Evolutionary conservation across 2,888 invertebrate species (phyloP).

Genomic region (Heteromyza rotundicornis): DNA sequence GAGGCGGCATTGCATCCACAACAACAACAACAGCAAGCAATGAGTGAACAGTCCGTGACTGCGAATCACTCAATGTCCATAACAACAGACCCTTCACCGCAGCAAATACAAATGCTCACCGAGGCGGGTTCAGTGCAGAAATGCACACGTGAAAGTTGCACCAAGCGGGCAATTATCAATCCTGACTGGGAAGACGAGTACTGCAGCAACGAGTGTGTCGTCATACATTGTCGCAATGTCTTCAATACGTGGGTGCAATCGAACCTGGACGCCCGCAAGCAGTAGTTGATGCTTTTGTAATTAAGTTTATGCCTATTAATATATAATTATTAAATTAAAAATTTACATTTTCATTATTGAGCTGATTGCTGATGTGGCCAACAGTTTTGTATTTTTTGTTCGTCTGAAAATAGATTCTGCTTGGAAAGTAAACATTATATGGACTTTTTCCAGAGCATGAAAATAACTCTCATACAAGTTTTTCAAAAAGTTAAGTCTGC

Average conservation of each 20-base stretch:
- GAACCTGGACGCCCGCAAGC: conserved; percentile 45
- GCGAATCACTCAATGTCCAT: not conserved
- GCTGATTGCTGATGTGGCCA: too few species aligned
- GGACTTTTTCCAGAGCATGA: too few species aligned
- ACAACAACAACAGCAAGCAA: conserved; percentile 10
- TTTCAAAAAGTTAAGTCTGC: too few species aligned
- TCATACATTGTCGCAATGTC: conserved; percentile 95
- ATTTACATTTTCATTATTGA: too few species aligned
- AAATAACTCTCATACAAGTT: too few species aligned
- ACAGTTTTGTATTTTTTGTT: too few species aligned
- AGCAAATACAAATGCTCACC: conserved; percentile 38
- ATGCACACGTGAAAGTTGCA: conserved; percentile 89
- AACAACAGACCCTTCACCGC: conserved; percentile 21
- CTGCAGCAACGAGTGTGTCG: conserved; percentile 96
- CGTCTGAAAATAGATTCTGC: too few species aligned
- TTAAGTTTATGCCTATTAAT: too few species aligned
- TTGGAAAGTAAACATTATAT: too few species aligned
- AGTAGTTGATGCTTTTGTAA: conserved; percentile 2
- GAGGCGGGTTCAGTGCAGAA: conserved; percentile 62
- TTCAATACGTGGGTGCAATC: conserved; percentile 58
- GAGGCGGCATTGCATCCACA: conserved; percentile 14
- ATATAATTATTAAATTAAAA: too few species aligned
- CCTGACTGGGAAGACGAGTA: conserved; percentile 97
- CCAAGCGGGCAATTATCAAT: conserved; percentile 87
- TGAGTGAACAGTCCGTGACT: not conserved